Evolutionary conservation across 2,113 vertebrate genomes (phyloP).

Genomic region (Herpetotheres cachinnans): DNA sequence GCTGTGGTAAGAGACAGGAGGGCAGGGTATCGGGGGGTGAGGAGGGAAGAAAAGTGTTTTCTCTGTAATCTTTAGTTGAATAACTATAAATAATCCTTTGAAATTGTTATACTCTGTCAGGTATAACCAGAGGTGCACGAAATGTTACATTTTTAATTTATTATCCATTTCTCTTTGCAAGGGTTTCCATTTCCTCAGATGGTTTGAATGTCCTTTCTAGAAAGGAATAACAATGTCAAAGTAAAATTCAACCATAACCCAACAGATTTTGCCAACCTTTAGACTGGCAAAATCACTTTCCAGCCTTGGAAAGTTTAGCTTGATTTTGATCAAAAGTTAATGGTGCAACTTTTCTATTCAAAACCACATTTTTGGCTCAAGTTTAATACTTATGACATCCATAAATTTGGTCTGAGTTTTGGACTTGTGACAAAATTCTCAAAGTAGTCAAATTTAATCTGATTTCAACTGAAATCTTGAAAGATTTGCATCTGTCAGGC

Average conservation of each 20-base stretch:
- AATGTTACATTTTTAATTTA: neutral
- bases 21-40: no score
- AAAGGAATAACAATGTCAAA: neutral
- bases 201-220: neutral
- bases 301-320: neutral
- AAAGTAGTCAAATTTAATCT: neutral
- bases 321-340: neutral
- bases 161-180: neutral
- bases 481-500: neutral
- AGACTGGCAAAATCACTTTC: neutral
- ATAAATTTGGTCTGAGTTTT: neutral
- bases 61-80: neutral
- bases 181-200: neutral
- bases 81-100: neutral
- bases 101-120: neutral
- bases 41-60: neutral
- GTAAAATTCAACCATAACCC: neutral
- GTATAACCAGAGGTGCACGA: neutral
- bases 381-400: neutral
- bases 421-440: neutral
- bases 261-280: neutral
- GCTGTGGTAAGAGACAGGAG: neutral
- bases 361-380: neutral
- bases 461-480: neutral
- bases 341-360: neutral